phyloP scores from a whole-genome alignment of 2,113 vertebrate species.

The Anarhynchus alexandrinus region DNA sequence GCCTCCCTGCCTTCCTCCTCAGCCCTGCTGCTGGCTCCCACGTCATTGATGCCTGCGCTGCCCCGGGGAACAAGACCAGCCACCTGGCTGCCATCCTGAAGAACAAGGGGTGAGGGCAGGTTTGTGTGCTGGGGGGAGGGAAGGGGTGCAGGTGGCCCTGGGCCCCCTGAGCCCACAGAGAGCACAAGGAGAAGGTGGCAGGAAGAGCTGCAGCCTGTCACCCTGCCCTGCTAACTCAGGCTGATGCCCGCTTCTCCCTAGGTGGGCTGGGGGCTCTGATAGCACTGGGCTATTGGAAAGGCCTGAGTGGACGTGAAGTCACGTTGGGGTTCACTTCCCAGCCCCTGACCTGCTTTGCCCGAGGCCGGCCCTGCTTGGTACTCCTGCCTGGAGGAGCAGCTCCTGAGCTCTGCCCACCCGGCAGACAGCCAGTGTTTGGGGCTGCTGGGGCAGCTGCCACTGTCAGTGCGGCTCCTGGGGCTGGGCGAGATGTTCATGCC shows the following conservation, averaged over 20 bases:
- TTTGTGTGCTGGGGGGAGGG: background rate
- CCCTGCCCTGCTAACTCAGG: background rate
- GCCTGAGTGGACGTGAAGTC: background rate
- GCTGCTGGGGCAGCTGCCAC: background rate
- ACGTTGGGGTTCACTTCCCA: fast-evolving
- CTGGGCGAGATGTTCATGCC: fast-evolving
- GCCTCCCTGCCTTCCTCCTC: slow-evolving; percentile 87
- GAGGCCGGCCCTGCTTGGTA: fast-evolving
- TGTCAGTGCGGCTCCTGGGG: fast-evolving
- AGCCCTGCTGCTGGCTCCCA: slow-evolving; percentile 76
- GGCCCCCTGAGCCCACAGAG: fast-evolving
- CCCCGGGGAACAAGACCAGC: slow-evolving; percentile 94
- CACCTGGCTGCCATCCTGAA: slow-evolving; percentile 89
- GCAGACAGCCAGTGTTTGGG: fast-evolving
- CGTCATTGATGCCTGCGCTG: slow-evolving; percentile 90
- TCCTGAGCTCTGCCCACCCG: fast-evolving
- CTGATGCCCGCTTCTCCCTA: background rate
- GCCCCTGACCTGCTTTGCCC: fast-evolving
- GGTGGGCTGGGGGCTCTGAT: background rate
- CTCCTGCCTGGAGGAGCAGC: background rate
- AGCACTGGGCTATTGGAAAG: background rate
- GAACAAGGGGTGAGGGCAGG: slow-evolving; percentile 85
- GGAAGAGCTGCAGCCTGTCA: background rate
- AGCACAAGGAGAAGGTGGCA: background rate
- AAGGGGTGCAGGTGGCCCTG: too few species aligned